These are phyloP conservation scores for Paradisaea rubra DNA, from an alignment of 2,113 vertebrate genomes.

Conservation along the genomic window DNA sequence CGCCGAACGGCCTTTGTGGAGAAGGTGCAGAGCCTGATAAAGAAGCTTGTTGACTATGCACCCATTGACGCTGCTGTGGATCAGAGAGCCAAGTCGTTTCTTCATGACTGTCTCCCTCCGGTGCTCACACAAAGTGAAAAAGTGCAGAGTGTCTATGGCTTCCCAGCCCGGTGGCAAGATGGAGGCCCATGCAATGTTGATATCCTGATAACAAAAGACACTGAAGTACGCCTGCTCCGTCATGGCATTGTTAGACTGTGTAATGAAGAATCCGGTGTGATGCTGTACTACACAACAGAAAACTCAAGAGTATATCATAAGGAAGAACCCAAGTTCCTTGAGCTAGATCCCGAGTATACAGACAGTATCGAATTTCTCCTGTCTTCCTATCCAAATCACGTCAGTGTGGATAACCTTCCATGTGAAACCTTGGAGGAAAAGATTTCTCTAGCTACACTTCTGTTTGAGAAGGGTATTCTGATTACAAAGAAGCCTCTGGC, in stretches of 20 bases:
- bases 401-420: conserved; percentile 80
- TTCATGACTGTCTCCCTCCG: conserved; percentile 92
- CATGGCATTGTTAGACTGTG: conserved; percentile 84
- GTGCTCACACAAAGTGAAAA: conserved; percentile 79
- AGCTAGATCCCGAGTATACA: conserved; percentile 83
- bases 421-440: conserved; percentile 80
- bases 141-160: conserved; percentile 79
- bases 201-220: conserved; percentile 74
- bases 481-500: conserved; percentile 70
- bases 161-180: conserved; percentile 76
- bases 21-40: conserved; percentile 76
- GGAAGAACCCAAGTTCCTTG: conserved; percentile 85
- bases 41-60: conserved; percentile 78
- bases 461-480: conserved; percentile 79
- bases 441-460: conserved; percentile 68
- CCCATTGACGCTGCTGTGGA: conserved; percentile 92
- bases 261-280: conserved; percentile 80
- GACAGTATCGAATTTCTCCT: conserved; percentile 89
- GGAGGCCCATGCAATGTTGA: conserved; percentile 68
- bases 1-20: conserved; percentile 79
- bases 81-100: conserved; percentile 86
- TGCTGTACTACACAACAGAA: conserved; percentile 85
- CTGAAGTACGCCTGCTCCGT: conserved; percentile 80
- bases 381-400: conserved; percentile 84
- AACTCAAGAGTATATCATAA: conserved; percentile 95